phyloP scores from a whole-genome alignment of 2,113 vertebrate genomes.

The Notothenia rossii region DNA sequence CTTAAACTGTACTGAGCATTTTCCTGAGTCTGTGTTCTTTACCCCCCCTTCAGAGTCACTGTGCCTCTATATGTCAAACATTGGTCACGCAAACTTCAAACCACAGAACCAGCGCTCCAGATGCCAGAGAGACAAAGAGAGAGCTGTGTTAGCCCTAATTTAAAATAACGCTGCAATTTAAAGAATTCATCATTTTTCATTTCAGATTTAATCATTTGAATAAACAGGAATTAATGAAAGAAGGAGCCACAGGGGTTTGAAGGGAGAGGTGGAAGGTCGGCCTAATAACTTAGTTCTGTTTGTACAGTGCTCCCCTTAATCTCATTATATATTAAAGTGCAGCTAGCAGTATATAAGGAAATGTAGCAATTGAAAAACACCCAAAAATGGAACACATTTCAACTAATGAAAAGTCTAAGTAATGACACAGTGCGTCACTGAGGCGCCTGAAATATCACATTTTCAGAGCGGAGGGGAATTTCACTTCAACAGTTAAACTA shows the following conservation, averaged over 20 bases:
- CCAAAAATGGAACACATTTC: constrained; percentile 66
- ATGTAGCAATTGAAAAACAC: constrained; percentile 44
- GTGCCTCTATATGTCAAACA: constrained; percentile 47
- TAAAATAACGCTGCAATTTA: constrained; percentile 38
- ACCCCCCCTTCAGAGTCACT: not conserved
- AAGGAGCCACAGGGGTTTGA: not conserved
- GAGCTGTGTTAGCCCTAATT: constrained; percentile 16
- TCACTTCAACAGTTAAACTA: constrained; percentile 60
- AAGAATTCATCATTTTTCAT: constrained; percentile 32
- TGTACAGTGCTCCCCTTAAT: constrained; percentile 39
- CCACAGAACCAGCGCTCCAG: not conserved
- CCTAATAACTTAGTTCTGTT: constrained; percentile 46
- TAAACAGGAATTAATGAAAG: constrained; percentile 20
- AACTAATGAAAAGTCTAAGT: constrained; percentile 56
- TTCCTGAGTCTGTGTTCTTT: constrained; percentile 17
- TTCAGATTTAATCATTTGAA: constrained; percentile 28
- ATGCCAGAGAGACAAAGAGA: constrained; percentile 19
- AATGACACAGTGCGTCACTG: constrained; percentile 46
- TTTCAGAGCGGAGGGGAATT: constrained; percentile 39
- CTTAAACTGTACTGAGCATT: too few species aligned
- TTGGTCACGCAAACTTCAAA: constrained; percentile 29
- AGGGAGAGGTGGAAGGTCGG: constrained; percentile 12
- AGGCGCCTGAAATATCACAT: constrained; percentile 48
- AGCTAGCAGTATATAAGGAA: constrained; percentile 2
- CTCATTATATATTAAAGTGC: constrained; percentile 35